Evolutionary conservation across 2,113 vertebrate species (phyloP).

Genomic region (Etia nguti): DNA sequence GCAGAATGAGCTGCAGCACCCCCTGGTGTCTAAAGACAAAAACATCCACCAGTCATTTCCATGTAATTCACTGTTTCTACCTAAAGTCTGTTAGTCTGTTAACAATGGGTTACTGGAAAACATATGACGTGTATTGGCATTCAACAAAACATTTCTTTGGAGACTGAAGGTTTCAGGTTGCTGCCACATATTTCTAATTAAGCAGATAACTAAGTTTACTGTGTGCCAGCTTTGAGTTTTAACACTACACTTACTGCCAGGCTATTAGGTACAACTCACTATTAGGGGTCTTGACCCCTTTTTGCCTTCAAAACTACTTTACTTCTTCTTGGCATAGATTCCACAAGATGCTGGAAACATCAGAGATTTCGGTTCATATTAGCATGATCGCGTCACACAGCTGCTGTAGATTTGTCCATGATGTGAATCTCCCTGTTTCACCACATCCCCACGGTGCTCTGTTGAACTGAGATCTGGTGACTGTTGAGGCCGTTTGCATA

Average conservation of each 20-base stretch:
- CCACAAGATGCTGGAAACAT: rapidly evolving
- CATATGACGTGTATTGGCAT: neutral
- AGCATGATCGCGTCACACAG: neutral
- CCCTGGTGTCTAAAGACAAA: neutral
- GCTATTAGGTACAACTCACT: neutral
- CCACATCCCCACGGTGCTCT: no score
- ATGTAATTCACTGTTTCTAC: neutral
- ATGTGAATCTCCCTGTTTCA: no score
- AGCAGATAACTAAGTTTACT: neutral
- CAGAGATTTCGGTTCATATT: neutral
- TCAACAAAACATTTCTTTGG: neutral
- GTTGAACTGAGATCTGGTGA: no score
- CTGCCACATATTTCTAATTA: neutral
- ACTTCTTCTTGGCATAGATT: neutral
- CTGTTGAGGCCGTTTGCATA: no score
- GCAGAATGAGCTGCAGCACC: neutral
- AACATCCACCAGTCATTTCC: neutral
- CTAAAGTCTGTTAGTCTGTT: neutral
- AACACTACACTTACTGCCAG: neutral
- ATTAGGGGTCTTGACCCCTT: neutral
- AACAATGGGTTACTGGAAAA: neutral
- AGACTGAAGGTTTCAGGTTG: neutral
- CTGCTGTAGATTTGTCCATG: no score
- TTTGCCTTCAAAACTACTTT: neutral
- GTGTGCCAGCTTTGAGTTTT: neutral